Percentiles rank a stretch among this genome's conserved stretches.
Evolutionary conservation across 2,113 vertebrate species (phyloP).

Genomic region (Stigmatopora nigra): DNA sequence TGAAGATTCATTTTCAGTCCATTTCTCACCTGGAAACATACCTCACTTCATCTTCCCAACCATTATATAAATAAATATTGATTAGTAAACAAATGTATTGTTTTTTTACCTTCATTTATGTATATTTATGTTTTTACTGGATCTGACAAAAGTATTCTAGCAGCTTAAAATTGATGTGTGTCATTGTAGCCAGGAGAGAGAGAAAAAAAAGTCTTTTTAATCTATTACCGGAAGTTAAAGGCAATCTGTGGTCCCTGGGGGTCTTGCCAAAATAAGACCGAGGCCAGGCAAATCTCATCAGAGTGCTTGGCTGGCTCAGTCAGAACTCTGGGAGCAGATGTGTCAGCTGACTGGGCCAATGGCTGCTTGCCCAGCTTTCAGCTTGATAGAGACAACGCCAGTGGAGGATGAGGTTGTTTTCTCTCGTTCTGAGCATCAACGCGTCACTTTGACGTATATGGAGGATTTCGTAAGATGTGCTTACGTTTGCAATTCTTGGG

Average conservation of each 20-base stretch:
- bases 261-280: slow-evolving; percentile 40
- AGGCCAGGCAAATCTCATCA: slow-evolving; percentile 40
- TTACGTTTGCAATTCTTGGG: slow-evolving; percentile 1
- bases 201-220: slow-evolving; percentile 23
- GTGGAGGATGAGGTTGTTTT: slow-evolving; percentile 46
- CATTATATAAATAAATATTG: slow-evolving; percentile 66
- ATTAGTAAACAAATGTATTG: slow-evolving; percentile 64
- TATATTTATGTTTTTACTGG: slow-evolving; percentile 45
- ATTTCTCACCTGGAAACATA: background rate
- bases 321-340: slow-evolving; percentile 31
- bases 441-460: slow-evolving; percentile 38
- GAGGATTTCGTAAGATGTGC: slow-evolving; percentile 27
- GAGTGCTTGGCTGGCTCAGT: slow-evolving; percentile 37
- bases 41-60: slow-evolving; percentile 41
- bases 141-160: slow-evolving; percentile 22
- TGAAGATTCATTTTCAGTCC: slow-evolving; percentile 25
- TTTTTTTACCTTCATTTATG: slow-evolving; percentile 38
- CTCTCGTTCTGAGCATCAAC: slow-evolving; percentile 34
- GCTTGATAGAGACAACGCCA: slow-evolving; percentile 56
- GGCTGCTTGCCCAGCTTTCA: slow-evolving; percentile 50
- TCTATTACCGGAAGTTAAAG: slow-evolving; percentile 38
- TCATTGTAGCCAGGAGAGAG: background rate
- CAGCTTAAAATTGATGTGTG: slow-evolving; percentile 2
- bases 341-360: slow-evolving; percentile 44
- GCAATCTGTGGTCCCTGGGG: slow-evolving; percentile 26